Evolutionary conservation across 2,113 vertebrate species (phyloP).

Genomic region (Phaethon lepturus): DNA sequence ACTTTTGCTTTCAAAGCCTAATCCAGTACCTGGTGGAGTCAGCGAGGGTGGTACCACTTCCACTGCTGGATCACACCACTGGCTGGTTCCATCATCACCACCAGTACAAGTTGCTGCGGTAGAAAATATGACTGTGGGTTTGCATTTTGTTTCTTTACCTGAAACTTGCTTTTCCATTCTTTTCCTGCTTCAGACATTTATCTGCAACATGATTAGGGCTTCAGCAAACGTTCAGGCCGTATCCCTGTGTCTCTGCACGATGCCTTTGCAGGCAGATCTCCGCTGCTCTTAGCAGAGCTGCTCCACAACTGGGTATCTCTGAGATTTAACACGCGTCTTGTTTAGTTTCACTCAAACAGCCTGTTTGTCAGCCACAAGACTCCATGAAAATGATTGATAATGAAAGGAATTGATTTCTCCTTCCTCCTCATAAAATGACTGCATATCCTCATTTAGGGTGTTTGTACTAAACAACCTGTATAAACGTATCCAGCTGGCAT

Average conservation of each 20-base stretch:
- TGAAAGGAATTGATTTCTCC: neutral
- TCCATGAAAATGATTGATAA: neutral
- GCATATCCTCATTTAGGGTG: neutral
- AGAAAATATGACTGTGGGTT: neutral
- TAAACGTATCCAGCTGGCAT: neutral
- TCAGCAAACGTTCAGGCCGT: neutral
- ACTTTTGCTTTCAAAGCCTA: neutral
- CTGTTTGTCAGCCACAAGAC: neutral
- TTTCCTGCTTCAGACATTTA: neutral
- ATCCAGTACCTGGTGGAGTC: neutral
- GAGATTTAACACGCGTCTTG: neutral
- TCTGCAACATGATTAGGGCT: neutral
- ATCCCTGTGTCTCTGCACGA: neutral
- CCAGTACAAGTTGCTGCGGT: neutral
- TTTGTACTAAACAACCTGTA: neutral
- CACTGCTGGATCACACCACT: neutral
- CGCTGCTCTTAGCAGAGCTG: neutral
- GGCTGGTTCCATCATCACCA: neutral
- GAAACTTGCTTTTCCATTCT: neutral
- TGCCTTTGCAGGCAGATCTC: neutral
- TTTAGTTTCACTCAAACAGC: neutral
- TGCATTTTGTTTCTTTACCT: neutral
- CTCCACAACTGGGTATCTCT: neutral
- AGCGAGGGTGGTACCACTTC: neutral
- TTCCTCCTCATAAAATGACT: neutral